Evolutionary conservation across 2,888 invertebrate species (phyloP).

Genomic region (Agelastica alni): DNA sequence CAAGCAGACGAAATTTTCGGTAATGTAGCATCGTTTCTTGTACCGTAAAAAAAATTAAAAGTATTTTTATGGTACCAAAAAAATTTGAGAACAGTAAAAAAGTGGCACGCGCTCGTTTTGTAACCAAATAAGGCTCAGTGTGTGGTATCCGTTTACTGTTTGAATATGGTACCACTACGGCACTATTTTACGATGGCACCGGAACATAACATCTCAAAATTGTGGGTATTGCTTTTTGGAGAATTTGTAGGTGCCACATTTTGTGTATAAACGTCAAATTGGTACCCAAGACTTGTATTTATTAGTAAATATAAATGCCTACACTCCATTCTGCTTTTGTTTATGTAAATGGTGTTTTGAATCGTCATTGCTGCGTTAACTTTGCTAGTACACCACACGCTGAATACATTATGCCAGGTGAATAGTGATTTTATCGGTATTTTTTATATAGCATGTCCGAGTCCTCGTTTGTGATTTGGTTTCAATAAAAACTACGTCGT

Average conservation of each 20-base stretch:
- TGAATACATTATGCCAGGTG: no score
- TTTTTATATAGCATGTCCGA: no score
- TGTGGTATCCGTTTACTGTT: conserved; percentile 41
- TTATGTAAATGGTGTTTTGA: conserved; percentile 30
- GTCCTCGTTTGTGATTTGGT: no score
- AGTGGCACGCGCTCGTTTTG: conserved; percentile 34
- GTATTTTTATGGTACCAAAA: no score
- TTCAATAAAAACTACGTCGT: no score
- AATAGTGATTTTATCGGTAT: no score
- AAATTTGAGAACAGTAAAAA: no score
- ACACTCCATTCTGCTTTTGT: conserved; percentile 40
- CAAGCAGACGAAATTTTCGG: no score
- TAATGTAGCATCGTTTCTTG: no score
- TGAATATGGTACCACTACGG: conserved; percentile 33
- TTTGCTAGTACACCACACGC: no score
- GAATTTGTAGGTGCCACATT: conserved; percentile 46
- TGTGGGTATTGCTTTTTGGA: conserved; percentile 45
- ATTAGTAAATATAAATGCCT: conserved; percentile 41
- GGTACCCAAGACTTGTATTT: conserved; percentile 37
- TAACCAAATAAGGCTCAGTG: conserved; percentile 45
- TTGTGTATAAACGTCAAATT: conserved; percentile 37
- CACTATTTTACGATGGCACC: conserved; percentile 39
- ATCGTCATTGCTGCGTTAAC: no score
- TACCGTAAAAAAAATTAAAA: no score
- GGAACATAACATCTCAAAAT: conserved; percentile 43